A percentile compares a stretch with the other conserved stretches of the same genome.
phyloP scores from a whole-genome alignment of 2,113 vertebrate genomes.

The Ramphastos sulfuratus region DNA sequence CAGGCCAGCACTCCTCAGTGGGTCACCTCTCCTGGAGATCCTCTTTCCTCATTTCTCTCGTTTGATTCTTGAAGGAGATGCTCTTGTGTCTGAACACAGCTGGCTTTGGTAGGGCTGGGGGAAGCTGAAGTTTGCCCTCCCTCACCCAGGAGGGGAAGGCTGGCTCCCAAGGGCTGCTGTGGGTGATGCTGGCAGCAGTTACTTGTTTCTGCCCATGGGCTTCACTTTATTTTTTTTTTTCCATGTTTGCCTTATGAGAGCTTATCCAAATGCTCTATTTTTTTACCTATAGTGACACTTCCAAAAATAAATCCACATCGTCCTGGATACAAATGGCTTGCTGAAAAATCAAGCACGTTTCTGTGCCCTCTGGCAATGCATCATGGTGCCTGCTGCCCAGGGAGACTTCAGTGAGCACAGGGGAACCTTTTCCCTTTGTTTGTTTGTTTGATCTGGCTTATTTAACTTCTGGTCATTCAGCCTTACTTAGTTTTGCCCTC shows the following conservation, averaged over 20 bases:
- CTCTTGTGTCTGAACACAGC: conserved; percentile 16
- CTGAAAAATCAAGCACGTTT: not conserved
- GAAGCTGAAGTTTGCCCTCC: not conserved
- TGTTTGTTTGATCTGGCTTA: conserved; percentile 30
- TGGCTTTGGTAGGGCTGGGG: conserved; percentile 5
- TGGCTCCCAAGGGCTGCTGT: conserved; percentile 14
- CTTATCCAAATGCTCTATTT: not conserved
- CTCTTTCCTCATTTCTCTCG: conserved; percentile 5
- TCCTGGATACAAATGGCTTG: not conserved
- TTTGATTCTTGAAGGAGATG: conserved; percentile 21
- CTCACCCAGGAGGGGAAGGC: conserved; percentile 46
- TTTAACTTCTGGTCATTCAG: conserved; percentile 54
- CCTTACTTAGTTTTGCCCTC: conserved; percentile 37
- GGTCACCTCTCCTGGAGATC: conserved; percentile 7
- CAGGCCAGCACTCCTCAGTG: not conserved
- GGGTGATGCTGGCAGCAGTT: conserved; percentile 31
- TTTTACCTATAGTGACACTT: not conserved
- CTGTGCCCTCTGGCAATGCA: not conserved
- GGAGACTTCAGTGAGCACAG: not conserved
- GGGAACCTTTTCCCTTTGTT: not conserved
- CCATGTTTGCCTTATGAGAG: not conserved
- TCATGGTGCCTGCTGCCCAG: not conserved
- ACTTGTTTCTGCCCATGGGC: conserved; percentile 10
- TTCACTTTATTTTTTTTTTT: conserved; percentile 22
- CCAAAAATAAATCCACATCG: not conserved